Evolutionary conservation across 2,888 invertebrate species (phyloP).

Genomic region (Sinohyriopsis cumingii): DNA sequence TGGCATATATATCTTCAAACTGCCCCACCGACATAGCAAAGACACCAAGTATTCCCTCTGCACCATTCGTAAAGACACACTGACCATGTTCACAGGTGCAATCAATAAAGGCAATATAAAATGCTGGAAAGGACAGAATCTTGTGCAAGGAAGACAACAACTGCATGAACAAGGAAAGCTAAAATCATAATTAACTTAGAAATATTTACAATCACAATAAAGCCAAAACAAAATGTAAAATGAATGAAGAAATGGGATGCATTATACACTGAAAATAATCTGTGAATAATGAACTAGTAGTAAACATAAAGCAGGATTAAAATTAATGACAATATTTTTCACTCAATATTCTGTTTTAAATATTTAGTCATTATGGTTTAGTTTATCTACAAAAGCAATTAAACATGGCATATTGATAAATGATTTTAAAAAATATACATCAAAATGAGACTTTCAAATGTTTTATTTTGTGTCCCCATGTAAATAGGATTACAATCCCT

Average conservation of each 20-base stretch:
- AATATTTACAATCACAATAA: slow-evolving; percentile 3
- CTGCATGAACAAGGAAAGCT: neutral
- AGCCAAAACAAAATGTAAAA: slow-evolving; percentile 10
- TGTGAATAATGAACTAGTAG: neutral
- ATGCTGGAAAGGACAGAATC: slow-evolving; percentile 38
- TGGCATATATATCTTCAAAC: slow-evolving; percentile 93
- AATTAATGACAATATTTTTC: too few relatives aligned
- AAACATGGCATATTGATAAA: too few relatives aligned
- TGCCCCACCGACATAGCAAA: slow-evolving; percentile 98
- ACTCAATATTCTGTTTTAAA: too few relatives aligned
- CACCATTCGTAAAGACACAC: slow-evolving; percentile 78
- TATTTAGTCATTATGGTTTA: too few relatives aligned
- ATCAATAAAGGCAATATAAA: slow-evolving; percentile 48
- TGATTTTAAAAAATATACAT: too few relatives aligned
- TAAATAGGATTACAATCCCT: too few relatives aligned
- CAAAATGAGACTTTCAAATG: too few relatives aligned
- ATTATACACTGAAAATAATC: slow-evolving; percentile 9
- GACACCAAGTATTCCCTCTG: slow-evolving; percentile 97
- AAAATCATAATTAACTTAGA: neutral
- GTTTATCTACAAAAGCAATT: too few relatives aligned
- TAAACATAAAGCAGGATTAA: slow-evolving; percentile 3
- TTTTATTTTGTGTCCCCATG: too few relatives aligned
- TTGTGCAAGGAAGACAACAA: neutral
- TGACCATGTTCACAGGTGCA: slow-evolving; percentile 39
- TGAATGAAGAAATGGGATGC: slow-evolving; percentile 16